A percentile compares a stretch with the other conserved stretches of the same genome.
phyloP scores from a whole-genome alignment of 2,797 vertebrate species.

The Otolemur crassicaudatus region DNA sequence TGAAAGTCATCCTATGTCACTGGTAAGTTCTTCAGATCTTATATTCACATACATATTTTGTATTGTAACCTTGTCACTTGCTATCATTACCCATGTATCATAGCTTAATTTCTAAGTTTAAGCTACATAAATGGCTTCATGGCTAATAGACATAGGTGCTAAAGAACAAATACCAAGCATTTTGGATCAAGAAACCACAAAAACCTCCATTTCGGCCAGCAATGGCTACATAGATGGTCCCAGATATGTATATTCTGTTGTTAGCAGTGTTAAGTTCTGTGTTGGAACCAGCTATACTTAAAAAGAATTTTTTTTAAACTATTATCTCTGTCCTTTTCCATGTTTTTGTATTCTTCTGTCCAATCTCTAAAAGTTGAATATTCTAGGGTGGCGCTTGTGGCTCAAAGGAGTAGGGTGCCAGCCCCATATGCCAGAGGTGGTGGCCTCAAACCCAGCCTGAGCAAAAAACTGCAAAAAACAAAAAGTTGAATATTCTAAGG shows the following conservation, averaged over 20 bases:
- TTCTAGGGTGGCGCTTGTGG: not conserved
- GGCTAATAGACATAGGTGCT: not conserved
- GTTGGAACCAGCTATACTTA: not conserved
- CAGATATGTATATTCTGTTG: not conserved
- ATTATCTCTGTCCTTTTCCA: not conserved
- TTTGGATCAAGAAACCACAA: not conserved
- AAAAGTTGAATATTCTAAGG: not conserved
- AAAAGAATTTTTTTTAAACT: not conserved
- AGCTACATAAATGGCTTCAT: not conserved
- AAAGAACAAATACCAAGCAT: not conserved
- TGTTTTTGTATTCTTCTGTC: not conserved
- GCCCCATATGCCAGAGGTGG: too few species aligned
- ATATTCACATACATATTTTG: not conserved
- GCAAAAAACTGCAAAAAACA: too few species aligned
- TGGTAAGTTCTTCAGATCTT: constrained; percentile 31
- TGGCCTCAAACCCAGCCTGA: too few species aligned
- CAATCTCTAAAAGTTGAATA: not conserved
- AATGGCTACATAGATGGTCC: not conserved
- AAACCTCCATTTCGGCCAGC: not conserved
- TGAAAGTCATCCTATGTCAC: not conserved
- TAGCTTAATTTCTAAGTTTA: constrained; percentile 37
- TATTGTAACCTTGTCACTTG: not conserved
- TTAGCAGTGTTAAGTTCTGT: not conserved
- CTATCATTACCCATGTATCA: not conserved
- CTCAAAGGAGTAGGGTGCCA: too few species aligned